These are phyloP conservation scores for Cephalopterus ornatus DNA, from an alignment of 2,113 vertebrate species.

Conservation along the genomic window DNA sequence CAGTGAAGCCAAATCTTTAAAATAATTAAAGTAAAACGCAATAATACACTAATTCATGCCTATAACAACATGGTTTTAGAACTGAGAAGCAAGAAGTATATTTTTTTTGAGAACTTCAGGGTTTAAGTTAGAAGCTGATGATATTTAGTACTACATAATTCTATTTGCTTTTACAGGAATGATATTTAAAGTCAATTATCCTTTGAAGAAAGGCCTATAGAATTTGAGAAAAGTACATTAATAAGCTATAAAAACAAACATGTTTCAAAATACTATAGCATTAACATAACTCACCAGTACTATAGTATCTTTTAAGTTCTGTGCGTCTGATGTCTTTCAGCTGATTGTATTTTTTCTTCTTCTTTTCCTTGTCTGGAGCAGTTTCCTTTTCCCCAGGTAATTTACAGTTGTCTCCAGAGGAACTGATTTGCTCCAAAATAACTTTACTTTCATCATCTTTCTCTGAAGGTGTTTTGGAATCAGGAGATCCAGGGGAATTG, in stretches of 20 bases:
- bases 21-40: neutral
- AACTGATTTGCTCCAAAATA: slow-evolving; percentile 69
- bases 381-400: slow-evolving; percentile 63
- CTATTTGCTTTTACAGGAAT: neutral
- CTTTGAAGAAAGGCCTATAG: neutral
- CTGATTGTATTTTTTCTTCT: slow-evolving; percentile 77
- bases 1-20: neutral
- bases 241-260: neutral
- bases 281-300: slow-evolving; percentile 58
- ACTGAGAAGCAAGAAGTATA: neutral
- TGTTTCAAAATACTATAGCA: neutral
- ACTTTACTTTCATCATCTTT: slow-evolving; percentile 69
- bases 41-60: neutral
- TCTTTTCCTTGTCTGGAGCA: slow-evolving; percentile 74
- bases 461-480: slow-evolving; percentile 55
- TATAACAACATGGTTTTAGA: neutral
- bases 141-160: neutral
- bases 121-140: neutral
- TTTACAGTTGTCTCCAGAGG: slow-evolving; percentile 66
- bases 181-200: neutral
- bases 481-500: slow-evolving; percentile 30
- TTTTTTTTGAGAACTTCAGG: neutral
- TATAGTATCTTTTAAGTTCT: slow-evolving; percentile 79
- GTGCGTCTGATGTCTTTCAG: slow-evolving; percentile 78
- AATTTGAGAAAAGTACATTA: neutral